Evolutionary conservation across 2,113 vertebrate genomes (phyloP).

Genomic region (Aviceda subcristata): DNA sequence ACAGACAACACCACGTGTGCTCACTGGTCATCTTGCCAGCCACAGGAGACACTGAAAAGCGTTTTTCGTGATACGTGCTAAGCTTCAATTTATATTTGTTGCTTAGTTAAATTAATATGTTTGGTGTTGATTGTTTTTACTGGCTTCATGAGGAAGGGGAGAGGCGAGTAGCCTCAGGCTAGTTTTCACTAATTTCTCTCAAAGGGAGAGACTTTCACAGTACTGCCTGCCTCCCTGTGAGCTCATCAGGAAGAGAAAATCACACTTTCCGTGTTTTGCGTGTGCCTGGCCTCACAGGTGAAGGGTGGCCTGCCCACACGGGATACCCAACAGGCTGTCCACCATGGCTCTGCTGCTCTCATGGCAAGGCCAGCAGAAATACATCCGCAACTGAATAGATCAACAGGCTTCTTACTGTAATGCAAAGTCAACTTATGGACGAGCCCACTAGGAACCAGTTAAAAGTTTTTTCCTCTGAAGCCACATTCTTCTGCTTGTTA

Average conservation of each 20-base stretch:
- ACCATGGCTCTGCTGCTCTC: not conserved
- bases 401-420: not conserved
- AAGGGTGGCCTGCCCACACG: not conserved
- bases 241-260: not conserved
- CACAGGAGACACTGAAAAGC: not conserved
- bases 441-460: not conserved
- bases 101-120: not conserved
- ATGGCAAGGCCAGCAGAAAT: not conserved
- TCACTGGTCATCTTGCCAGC: not conserved
- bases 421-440: not conserved
- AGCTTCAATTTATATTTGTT: not conserved
- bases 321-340: not conserved
- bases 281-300: not conserved
- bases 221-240: not conserved
- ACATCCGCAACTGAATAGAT: not conserved
- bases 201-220: not conserved
- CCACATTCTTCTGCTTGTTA: constrained; percentile 24
- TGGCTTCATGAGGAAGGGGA: not conserved
- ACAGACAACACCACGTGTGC: not conserved
- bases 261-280: not conserved
- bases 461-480: not conserved
- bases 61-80: not conserved
- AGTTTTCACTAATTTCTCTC: not conserved
- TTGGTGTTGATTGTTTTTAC: not conserved
- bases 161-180: not conserved